phyloP scores from a whole-genome alignment of 2,888 invertebrate genomes.

The Ditula angustiorana region DNA sequence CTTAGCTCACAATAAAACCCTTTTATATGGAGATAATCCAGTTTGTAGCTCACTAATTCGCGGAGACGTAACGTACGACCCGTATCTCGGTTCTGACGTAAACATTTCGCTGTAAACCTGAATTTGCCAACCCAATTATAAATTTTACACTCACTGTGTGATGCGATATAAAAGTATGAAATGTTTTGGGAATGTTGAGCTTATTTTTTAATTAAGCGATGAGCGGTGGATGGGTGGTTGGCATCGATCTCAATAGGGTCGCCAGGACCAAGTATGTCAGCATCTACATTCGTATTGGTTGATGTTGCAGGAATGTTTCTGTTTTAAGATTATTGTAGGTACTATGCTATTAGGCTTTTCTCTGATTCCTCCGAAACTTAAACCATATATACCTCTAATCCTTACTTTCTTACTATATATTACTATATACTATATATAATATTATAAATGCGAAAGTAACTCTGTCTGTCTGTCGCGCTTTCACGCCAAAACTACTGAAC shows the following conservation, averaged over 20 bases:
- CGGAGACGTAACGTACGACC: slow-evolving; percentile 59
- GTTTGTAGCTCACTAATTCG: slow-evolving; percentile 62
- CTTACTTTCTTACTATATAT: too few species aligned
- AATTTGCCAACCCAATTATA: slow-evolving; percentile 55
- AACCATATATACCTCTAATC: too few species aligned
- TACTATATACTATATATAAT: too few species aligned
- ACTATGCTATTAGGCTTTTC: too few species aligned
- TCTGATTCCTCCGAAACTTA: too few species aligned
- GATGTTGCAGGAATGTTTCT: background rate
- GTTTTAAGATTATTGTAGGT: too few species aligned
- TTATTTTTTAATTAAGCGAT: slow-evolving; percentile 13
- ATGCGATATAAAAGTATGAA: slow-evolving; percentile 16
- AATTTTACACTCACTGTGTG: slow-evolving; percentile 31
- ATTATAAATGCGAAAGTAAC: too few species aligned
- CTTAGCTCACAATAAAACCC: slow-evolving; percentile 61
- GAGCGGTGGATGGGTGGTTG: background rate
- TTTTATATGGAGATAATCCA: slow-evolving; percentile 63
- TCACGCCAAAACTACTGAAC: too few species aligned
- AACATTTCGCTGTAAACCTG: slow-evolving; percentile 52
- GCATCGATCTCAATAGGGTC: slow-evolving; percentile 6
- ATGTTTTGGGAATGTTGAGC: slow-evolving; percentile 19
- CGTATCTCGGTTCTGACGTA: slow-evolving; percentile 63
- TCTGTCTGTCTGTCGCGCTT: too few species aligned
- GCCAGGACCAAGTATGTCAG: background rate
- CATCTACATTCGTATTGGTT: background rate